Evolutionary conservation across 2,888 invertebrate species (phyloP).

Genomic region (Allolobophora icterica): DNA sequence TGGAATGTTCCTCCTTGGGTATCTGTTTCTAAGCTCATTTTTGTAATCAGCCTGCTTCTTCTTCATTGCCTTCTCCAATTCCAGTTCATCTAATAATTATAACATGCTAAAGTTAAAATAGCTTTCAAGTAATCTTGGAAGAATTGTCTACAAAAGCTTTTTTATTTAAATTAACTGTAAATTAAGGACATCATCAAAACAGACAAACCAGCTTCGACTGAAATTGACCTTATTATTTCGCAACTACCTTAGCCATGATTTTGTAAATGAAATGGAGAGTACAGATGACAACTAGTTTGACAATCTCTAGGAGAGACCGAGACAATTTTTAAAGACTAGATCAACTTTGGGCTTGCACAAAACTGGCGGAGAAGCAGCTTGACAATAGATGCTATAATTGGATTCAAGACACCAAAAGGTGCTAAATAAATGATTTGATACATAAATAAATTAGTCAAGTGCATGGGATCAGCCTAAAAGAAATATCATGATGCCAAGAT

Average conservation of each 20-base stretch:
- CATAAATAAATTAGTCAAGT: no score
- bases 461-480: no score
- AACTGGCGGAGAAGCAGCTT: neutral
- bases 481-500: no score
- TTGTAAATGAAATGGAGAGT: neutral
- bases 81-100: neutral
- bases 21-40: neutral
- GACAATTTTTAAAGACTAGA: neutral
- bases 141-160: neutral
- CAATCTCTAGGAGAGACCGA: neutral
- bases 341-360: neutral
- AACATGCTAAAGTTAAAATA: neutral
- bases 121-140: neutral
- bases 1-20: conserved; percentile 1
- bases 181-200: no score
- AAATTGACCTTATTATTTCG: neutral
- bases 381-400: no score
- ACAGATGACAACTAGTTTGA: neutral
- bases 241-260: neutral
- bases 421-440: no score
- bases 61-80: neutral
- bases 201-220: neutral
- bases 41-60: neutral
- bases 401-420: no score
- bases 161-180: neutral